Base-by-base conservation (phyloP, 2,797 vertebrate genomes). In the Epinephelus coioides region DNA sequence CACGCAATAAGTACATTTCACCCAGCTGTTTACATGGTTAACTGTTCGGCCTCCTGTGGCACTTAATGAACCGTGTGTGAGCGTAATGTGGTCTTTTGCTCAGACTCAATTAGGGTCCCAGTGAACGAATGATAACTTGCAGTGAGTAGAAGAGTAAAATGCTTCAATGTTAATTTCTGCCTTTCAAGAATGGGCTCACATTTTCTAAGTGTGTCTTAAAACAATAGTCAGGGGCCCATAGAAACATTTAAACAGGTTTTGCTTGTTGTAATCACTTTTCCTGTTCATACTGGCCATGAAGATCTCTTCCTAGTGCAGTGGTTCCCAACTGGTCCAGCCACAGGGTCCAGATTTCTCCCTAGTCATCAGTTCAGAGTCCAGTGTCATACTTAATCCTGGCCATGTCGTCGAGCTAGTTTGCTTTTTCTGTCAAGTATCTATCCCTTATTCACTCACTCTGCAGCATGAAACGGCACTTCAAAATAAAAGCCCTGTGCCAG, bases 31-130 rank as follows among this genome's bases (percentile, higher is more conserved):
- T 89, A 88, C 66, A 79, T 38, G 75, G 43, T 84, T 60, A 85
- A 89, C 56, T 17, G 7, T 79, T 86, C 13, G 82, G 86, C 84
- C 87, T 90, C 89, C 83, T 73, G 89, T 83, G 88, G 81, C 85
- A 73, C 71, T 86, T 88, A 49, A 78, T 81, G 53, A 69, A 62
- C 74, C 56, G 76, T 14, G 59, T 64, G 62, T 55, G 60, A 65
- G 69, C 46, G 30, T 63, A 51, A 73, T 57, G 30, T 54, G 47
- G 40, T 76, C 14, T 78, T 60, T 59, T 47, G 53, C 73, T 75
- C 53, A 25, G 53, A 74, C 57, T 66, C 55, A 80, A 25, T 82
- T 65, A 60, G 10, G 14, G 5, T 62, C 56, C 44, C 34, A 66
- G 43, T 62, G 51, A 76, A 65, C 7, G 18, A 64, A 82, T 62